Evolutionary conservation across 2,797 vertebrate species (phyloP).

Genomic region (Phrynocephalus vlangalii): DNA sequence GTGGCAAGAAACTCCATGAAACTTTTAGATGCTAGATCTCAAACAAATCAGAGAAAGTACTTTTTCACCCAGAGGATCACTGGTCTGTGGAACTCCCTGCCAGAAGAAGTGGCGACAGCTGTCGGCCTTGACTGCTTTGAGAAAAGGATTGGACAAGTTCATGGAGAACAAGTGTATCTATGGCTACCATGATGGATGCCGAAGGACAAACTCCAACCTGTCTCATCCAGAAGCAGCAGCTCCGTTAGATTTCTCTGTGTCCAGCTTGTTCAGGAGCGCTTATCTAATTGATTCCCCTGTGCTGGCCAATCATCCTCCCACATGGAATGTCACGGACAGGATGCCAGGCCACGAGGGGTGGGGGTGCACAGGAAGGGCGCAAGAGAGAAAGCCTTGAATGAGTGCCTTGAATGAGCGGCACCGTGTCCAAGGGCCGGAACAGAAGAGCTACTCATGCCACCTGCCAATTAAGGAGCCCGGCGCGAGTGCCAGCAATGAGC

Average conservation of each 20-base stretch:
- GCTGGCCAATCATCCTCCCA: not conserved
- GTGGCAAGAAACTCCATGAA: too few relatives aligned
- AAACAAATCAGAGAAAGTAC: too few relatives aligned
- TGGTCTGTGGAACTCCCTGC: too few relatives aligned
- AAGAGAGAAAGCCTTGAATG: slow-evolving; percentile 65
- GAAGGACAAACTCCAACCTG: too few relatives aligned
- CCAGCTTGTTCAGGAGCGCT: not conserved
- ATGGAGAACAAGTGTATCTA: too few relatives aligned
- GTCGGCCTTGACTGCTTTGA: too few relatives aligned
- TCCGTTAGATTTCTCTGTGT: not conserved
- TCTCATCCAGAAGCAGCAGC: too few relatives aligned
- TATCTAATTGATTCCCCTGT: not conserved
- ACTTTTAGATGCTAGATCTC: too few relatives aligned
- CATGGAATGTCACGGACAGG: not conserved
- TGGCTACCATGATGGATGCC: too few relatives aligned
- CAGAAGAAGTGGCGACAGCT: too few relatives aligned
- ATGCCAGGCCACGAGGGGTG: slow-evolving; percentile 16
- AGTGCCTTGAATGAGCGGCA: slow-evolving; percentile 61
- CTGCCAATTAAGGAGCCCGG: slow-evolving; percentile 1
- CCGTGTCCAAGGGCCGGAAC: slow-evolving; percentile 63
- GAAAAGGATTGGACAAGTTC: too few relatives aligned
- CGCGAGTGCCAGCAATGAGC: not conserved
- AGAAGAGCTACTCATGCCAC: slow-evolving; percentile 61
- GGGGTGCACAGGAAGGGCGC: slow-evolving; percentile 8
- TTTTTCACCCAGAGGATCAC: too few relatives aligned